Percentiles rank a stretch among this genome's conserved stretches.
Conservation (phyloP, 2,797 vertebrate species). For the Tapera naevia region DNA sequence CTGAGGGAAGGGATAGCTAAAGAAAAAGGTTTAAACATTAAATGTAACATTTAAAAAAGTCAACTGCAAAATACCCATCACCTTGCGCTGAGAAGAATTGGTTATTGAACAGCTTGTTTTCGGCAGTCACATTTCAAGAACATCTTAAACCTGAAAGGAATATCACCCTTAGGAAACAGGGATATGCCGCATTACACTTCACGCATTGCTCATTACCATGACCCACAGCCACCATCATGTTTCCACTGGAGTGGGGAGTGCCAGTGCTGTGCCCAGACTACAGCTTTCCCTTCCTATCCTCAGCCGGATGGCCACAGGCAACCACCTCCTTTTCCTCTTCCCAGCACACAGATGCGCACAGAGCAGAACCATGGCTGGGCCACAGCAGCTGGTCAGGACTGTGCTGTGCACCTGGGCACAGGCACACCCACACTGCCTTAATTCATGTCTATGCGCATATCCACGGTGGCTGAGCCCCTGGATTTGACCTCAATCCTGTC, state of each 20-base stretch:
- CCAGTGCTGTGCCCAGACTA: too few relatives aligned
- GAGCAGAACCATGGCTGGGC: too few relatives aligned
- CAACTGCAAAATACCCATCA: not conserved
- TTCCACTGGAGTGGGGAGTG: too few relatives aligned
- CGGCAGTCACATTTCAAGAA: not conserved
- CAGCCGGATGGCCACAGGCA: too few relatives aligned
- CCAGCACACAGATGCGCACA: too few relatives aligned
- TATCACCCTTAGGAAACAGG: not conserved
- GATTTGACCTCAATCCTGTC: not conserved
- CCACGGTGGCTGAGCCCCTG: not conserved
- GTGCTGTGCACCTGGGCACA: not conserved
- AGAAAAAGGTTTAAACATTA: not conserved
- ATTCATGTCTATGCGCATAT: not conserved
- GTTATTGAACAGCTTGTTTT: not conserved
- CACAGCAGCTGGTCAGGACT: not conserved
- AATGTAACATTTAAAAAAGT: not conserved
- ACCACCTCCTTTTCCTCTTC: too few relatives aligned
- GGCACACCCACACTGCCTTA: not conserved
- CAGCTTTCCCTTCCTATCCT: too few relatives aligned
- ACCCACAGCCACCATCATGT: too few relatives aligned
- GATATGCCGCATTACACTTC: too few relatives aligned
- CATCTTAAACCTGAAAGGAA: not conserved
- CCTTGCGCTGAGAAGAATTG: not conserved
- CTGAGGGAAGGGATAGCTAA: not conserved
- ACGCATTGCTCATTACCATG: rapidly evolving